Evolutionary conservation across 1,140 invertebrate species (phyloP).

Genomic region (Psix sp.): DNA sequence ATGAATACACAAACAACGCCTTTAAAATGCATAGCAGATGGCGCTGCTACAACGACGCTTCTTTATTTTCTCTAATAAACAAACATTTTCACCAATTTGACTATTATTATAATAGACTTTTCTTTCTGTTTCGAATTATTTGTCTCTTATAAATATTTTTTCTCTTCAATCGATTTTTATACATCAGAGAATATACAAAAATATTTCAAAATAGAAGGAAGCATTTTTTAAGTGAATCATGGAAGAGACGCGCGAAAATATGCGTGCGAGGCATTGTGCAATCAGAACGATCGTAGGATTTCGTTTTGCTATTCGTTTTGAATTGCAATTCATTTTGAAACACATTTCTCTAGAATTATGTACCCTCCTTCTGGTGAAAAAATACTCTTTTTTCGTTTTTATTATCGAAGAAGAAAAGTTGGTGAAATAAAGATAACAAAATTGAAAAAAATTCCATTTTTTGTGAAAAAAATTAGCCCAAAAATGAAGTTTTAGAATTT

Average conservation of each 20-base stretch:
- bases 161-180: background rate
- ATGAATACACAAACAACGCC: too few species aligned
- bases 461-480: too few species aligned
- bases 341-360: too few species aligned
- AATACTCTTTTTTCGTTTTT: too few species aligned
- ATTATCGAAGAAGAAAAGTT: too few species aligned
- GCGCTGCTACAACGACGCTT: slow-evolving; percentile 15
- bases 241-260: slow-evolving; percentile 21
- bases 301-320: background rate
- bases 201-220: slow-evolving; percentile 26
- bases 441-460: too few species aligned
- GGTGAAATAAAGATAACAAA: too few species aligned
- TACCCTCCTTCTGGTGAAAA: background rate
- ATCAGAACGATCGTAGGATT: slow-evolving; percentile 11
- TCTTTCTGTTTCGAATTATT: background rate
- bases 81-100: slow-evolving; percentile 5
- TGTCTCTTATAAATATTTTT: background rate
- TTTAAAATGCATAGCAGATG: slow-evolving; percentile 8
- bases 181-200: slow-evolving; percentile 2
- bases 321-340: too few species aligned
- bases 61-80: background rate
- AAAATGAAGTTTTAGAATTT: too few species aligned
- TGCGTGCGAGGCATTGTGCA: slow-evolving; percentile 24
- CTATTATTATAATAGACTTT: slow-evolving; percentile 11
- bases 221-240: slow-evolving; percentile 21